Evolutionary conservation across 2,888 invertebrate genomes (phyloP).

Genomic region (Camponotus fellah): DNA sequence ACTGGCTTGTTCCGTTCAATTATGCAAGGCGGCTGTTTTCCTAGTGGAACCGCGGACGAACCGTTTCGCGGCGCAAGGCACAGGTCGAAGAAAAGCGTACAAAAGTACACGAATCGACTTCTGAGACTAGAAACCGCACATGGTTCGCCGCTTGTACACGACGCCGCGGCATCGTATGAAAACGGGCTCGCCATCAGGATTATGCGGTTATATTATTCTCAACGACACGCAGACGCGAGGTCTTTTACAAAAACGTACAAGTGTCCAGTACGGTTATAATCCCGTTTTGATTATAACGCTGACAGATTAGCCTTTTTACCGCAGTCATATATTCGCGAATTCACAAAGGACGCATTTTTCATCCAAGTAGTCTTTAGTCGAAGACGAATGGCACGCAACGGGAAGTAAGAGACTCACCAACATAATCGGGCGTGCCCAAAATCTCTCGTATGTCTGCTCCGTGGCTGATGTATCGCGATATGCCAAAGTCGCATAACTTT

Average conservation of each 20-base stretch:
- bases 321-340: conserved; percentile 8
- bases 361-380: not conserved
- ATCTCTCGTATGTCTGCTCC: conserved; percentile 98
- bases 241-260: conserved; percentile 6
- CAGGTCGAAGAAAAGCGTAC: not conserved
- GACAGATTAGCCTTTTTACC: conserved; percentile 4
- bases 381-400: not conserved
- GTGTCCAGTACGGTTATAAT: conserved; percentile 14
- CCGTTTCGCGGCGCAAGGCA: not conserved
- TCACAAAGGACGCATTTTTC: conserved; percentile 7
- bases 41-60: conserved; percentile 71
- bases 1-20: conserved; percentile 74
- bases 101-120: conserved; percentile 20
- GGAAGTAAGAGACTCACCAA: conserved; percentile 88
- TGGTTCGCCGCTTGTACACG: not conserved
- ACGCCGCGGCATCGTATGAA: not conserved
- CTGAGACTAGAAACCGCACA: not conserved
- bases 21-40: conserved; percentile 70
- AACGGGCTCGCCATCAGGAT: not conserved
- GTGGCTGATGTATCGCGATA: conserved; percentile 96
- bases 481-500: conserved; percentile 97
- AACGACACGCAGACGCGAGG: not conserved
- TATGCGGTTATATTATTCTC: not conserved
- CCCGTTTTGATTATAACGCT: not conserved
- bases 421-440: conserved; percentile 98